A percentile compares a stretch with the other conserved stretches of the same genome.
Evolutionary conservation across 2,113 vertebrate genomes (phyloP).

Genomic region (Myanophis thanlyinensis): DNA sequence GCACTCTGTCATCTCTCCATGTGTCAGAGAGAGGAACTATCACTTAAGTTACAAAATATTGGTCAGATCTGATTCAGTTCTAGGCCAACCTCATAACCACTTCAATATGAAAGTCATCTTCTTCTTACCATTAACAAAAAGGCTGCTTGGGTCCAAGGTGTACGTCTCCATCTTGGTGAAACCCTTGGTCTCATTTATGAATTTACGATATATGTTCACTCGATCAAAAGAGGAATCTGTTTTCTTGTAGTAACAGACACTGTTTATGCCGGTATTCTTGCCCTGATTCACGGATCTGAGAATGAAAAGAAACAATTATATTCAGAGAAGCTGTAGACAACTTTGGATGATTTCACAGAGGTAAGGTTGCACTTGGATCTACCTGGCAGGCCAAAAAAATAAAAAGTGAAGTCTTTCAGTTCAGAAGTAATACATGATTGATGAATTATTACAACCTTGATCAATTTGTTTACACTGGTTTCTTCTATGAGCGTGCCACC

Average conservation of each 20-base stretch:
- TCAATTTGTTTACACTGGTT: neutral
- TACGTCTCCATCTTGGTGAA: conserved; percentile 60
- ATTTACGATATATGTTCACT: conserved; percentile 58
- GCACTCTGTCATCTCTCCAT: too few relatives aligned
- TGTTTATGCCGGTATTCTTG: conserved; percentile 54
- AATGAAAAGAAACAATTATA: neutral
- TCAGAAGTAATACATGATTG: neutral
- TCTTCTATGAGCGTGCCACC: neutral
- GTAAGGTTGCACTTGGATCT: neutral
- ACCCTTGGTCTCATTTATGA: conserved; percentile 34
- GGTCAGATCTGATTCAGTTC: too few relatives aligned
- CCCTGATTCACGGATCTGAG: conserved; percentile 45
- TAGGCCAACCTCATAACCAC: neutral
- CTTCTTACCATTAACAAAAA: conserved; percentile 42
- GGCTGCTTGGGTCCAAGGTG: conserved; percentile 48
- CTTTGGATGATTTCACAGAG: neutral
- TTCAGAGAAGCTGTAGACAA: neutral
- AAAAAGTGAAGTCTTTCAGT: neutral
- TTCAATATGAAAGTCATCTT: neutral
- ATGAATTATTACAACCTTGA: neutral
- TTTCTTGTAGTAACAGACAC: conserved; percentile 46
- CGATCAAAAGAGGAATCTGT: conserved; percentile 19
- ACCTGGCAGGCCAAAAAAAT: neutral
- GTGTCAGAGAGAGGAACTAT: neutral
- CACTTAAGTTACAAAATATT: too few relatives aligned